Base-by-base conservation (phyloP, 2,888 invertebrate genomes). In the Clistopyga incitator region DNA sequence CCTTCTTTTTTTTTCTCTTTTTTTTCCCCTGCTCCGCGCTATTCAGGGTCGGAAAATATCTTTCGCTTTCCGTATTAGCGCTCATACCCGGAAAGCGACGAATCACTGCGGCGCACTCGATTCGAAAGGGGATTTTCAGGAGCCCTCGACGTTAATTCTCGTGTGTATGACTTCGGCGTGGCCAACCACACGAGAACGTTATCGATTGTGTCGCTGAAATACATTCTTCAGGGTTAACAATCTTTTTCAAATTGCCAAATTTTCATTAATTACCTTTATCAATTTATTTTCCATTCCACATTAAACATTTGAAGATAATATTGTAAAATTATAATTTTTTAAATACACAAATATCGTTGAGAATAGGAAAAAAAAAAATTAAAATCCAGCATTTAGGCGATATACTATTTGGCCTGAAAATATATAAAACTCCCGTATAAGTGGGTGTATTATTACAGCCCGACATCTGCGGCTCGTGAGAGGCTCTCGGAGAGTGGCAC, bases 21-120 rank as follows among this genome's bases (percentile, higher is more conserved):
- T n/a, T 54, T 52, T 65, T 38, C 74, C 74, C 59, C 75, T 79
- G 38, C 20, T 11, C 81, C 74, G 61, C 47, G 72, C 85, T 78
- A 87, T 86, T 86, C 83, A 71, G 79, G 52, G 18, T 18, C 23
- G 87, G 87, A 89, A 92, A 92, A 92, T 92, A 92, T 92, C 90
- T 90, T 88, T 89, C 85, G 88, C 82, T 91, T 90, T 91, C 42
- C 23, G 11, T 65, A 65, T 61, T 34, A 18, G 42, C 29, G 23
- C 42, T 65, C 42, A 20, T 42, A 23, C 42, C 42, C 38, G 64
- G 42, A 65, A 65, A 42, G 20, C 64, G 20, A 42, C 64, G 64
- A 65, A 42, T 20, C 6, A 42, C 20, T 23, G 38, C 38, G 4
- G 20, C 13, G 45, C 11, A 42, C 20, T 65, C 42, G 64, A 65